Base-by-base conservation (phyloP, 2,113 vertebrate species). In the Sceloporus undulatus region DNA sequence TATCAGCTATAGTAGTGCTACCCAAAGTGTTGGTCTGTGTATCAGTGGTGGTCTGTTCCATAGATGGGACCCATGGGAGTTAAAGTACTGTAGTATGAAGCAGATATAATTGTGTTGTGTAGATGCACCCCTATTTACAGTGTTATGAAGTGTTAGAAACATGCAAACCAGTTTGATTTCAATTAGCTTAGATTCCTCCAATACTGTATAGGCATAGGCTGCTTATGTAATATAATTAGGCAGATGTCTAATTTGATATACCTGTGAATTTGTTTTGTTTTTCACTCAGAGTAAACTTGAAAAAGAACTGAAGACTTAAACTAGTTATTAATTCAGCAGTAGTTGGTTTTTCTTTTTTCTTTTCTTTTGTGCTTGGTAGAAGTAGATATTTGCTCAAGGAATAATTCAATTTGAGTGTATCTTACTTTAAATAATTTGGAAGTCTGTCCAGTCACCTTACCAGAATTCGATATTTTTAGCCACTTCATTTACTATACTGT, bases 301-400 rank as follows among this genome's bases (percentile, higher is more conserved):
- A 91, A 86, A 71, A 86, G 65, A 88, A 87, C 75, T 86, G 38
- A 52, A n/a, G 16, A 68, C n/a, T 76, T 56, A 40, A 65, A 40
- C 38, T 56, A 18, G 9, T 65, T 42, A 59, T 93, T 86, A 75
- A 68, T 85, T 92, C 40, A 88, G 89, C 73, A 89, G 1, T 54
- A 90, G 59, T 92, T 40, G 65, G 86, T 48, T 84, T 54, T 66
- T 48, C 42, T 48, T 48, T 48, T 48, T 48, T 48, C 42, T 48
- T 48, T 48, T 48, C 42, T 48, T 48, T 68, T 82, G 84, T 76
- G 34, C 80, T 89, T 91, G 68, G 38, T 89, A 70, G 62, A 93
- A 90, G 89, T 93, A 88, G 88, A 79, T 93, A 89, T 80, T 87
- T 87, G 81, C 88, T 91, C 86, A 86, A 88, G 82, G 86, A 91